Base-by-base conservation (phyloP, 2,888 invertebrate species). In the Xestia sexstrigata region DNA sequence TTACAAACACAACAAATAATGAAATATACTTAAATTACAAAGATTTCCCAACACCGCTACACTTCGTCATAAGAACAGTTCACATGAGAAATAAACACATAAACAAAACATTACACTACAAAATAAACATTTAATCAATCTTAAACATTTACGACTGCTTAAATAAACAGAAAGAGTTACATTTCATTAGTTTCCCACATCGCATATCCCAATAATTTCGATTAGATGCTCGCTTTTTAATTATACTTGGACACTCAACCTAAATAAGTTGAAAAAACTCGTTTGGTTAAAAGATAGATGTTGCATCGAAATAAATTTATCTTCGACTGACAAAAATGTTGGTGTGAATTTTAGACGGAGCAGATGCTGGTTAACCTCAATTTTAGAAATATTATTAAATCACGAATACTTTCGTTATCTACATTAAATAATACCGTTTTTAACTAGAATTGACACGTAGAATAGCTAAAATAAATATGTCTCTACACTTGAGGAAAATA, bases 201-300 rank as follows among this genome's bases (percentile, higher is more conserved):
- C 58, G 66, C 49, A 20, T 81, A 79, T 82, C 77, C 73, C 63
- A 77, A 76, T 73, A 70, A 76, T 78, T 81, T 55, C 76, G 75
- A 88, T 82, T 77, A 79, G 76, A 83, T 77, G 87, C 67, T 76
- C 74, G 79, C 68, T 79, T 89, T 89, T 83, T 87, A 89, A 89
- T 87, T 83, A 87, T 58, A 52, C 23, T 39, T 26, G 23, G 78
- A 71, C 82, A 84, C 68, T 81, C 63, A 81, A 86, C 79, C 74
- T 75, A 72, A 79, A 84, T 78, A 79, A 78, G 65, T 52, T 58
- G 49, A 52, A 39, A 9, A 63, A 79, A 84, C 88, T n/a, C 58
- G 84, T 86, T 82, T 74, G n/a, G 39, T 30, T n/a, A 2, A 62
- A 79, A 81, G 81, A 79, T 83, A 81, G 78, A 88, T 80, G 86